Base-by-base conservation (phyloP, 2,888 invertebrate species). In the Cinara cedri region DNA sequence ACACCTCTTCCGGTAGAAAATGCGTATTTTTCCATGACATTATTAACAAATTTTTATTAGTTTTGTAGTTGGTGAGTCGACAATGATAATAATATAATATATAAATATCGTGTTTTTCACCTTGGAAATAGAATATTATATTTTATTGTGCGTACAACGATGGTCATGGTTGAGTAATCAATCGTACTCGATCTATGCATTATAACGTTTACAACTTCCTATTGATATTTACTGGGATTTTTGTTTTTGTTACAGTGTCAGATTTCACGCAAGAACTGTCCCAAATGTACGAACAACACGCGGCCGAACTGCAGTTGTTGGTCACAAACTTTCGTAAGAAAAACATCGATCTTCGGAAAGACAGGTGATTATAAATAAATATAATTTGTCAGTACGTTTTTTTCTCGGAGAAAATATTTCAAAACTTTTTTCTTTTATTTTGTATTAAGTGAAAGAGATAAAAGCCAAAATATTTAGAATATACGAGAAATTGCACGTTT, bases 211-310 rank as follows among this genome's bases (percentile, higher is more conserved):
- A 6, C 3, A 26, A 60, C 8, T 49, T 66, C 3, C n/a, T 2
- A 9, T 68, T 44, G 1, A n/a, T 63, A 11, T 34, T 34, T 13
- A n/a, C n/a, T n/a, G n/a, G n/a, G n/a, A n/a, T 46, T 24, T 57
- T 16, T 57, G 1, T 46, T 60, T 26, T 84, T 87, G 84, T 90
- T 91, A 16, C 89, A 96, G 96, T 96, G 86, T 92, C 95, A 83
- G 96, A 96, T 88, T 96, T 96, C 87, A 93, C 94, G 81, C 93
- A 94, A 85, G 93, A 95, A 87, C 88, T 96, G 87, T 93, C 95
- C 82, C 92, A 93, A 85, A 89, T 94, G 85, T 94, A 96, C 88
- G 95, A 95, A 86, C 92, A 92, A 84, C 95, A 96, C 86, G 94
- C 95, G 16, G 91, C 93, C 83, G 94, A 94, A 85, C 89, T 96